phyloP scores from a whole-genome alignment of 2,113 vertebrate genomes.

The Euleptes europaea region DNA sequence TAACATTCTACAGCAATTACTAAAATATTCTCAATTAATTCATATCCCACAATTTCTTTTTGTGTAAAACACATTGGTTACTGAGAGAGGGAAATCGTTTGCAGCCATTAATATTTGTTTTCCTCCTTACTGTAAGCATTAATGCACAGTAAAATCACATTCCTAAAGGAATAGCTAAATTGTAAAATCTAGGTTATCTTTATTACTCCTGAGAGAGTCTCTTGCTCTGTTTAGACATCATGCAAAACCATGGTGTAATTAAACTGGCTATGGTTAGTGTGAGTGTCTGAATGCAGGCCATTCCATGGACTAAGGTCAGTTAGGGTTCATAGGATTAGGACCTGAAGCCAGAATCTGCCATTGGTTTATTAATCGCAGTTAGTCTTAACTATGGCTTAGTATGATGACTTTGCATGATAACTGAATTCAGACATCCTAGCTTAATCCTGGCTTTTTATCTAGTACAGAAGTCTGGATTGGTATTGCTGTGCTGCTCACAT shows the following conservation, averaged over 20 bases:
- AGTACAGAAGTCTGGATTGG: background rate
- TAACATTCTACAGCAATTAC: constrained; percentile 55
- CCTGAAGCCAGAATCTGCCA: too few relatives aligned
- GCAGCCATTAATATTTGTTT: background rate
- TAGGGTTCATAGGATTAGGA: too few relatives aligned
- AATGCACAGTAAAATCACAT: background rate
- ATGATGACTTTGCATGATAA: too few relatives aligned
- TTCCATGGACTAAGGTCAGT: too few relatives aligned
- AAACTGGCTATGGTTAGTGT: too few relatives aligned
- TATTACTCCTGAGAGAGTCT: too few relatives aligned
- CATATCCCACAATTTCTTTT: background rate
- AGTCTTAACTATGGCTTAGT: too few relatives aligned
- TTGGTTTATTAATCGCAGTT: too few relatives aligned
- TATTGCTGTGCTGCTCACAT: background rate
- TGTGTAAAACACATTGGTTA: background rate
- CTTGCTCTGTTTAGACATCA: background rate
- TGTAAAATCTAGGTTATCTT: background rate
- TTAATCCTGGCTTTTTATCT: too few relatives aligned
- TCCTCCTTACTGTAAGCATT: background rate
- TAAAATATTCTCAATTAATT: constrained; percentile 27
- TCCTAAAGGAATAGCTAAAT: background rate
- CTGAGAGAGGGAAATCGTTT: background rate
- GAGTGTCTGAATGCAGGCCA: too few relatives aligned
- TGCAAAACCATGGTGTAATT: too few relatives aligned
- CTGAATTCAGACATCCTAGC: too few relatives aligned